Evolutionary conservation across 2,113 vertebrate genomes (phyloP), one percentile per base, ranked within the genome.

Genomic region (Xiphophorus couchianus): DNA sequence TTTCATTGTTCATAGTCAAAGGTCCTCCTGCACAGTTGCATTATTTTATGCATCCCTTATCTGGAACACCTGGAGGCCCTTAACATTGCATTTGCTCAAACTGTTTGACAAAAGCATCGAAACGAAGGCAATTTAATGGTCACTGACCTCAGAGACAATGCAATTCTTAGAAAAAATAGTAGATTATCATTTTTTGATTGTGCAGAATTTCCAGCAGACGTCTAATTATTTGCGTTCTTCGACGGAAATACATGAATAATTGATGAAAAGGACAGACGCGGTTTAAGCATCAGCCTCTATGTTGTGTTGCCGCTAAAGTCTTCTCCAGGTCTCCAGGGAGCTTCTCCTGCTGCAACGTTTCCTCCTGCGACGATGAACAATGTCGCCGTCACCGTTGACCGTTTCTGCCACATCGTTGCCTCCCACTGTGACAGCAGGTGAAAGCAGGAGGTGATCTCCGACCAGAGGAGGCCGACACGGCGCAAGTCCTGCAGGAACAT

Each of bases 401-500:
- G 15, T 62, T n/a, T 48, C 1, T 17, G 54, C 28, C 66, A 58
- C 58, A 66, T 33, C 65, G 62, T 28, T 7, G 1, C 29, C 68
- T 17, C 62, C 66, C 30, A 1, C 35, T 37, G 74, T 73, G 64
- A 37, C 66, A 4, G 5, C 22, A 22, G 66, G 31, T 28, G 63
- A 70, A 28, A 67, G 25, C 62, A 69, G 63, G 63, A 73, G 69
- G 66, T 0, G 7, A 33, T 71, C 77, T 76, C 25, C 35, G 66
- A 62, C 44, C 83, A 69, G 72, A 35, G 84, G 35, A 63, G 73
- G 44, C 77, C 30, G 66, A 60, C 69, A 54, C 58, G 70, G 63
- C n/a, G 19, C 65, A 30, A 81, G 84, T 80, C 85, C 71, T 70
- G 67, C 63, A 87, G 79, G 80, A 83, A 73, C 66, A 67, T 86